Evolutionary conservation across 2,888 invertebrate species (phyloP), one percentile per base, ranked within the genome.

Genomic region (Drosophila neotestacea): DNA sequence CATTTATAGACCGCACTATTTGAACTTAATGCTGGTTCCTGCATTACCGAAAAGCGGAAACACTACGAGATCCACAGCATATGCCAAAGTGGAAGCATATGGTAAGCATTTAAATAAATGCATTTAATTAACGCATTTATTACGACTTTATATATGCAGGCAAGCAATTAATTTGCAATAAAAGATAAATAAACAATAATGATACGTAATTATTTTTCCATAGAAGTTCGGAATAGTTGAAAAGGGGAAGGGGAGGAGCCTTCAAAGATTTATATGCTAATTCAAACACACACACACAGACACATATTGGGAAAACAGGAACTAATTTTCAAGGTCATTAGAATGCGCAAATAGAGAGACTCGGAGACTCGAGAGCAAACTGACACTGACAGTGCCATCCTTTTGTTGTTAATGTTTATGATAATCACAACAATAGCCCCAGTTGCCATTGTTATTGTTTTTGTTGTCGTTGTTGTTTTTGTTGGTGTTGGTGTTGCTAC

Each of bases 241-340:
- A n/a, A 11, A 6, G 32, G 39, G 11, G 44, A 13, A 22, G 36
- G 46, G 62, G 42, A 54, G 65, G 63, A 56, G 63, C 55, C n/a
- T 54, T 47, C 48, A 73, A 74, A 75, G 68, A 88, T 84, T 83
- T 84, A 77, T 77, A 59, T 67, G 66, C 65, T 46, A 61, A 55
- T 27, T 39, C 22, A 65, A 50, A 59, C 36, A 50, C 42, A 62
- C 42, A 62, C 34, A 22, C 22, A 47, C 16, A 48, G 11, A 10
- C 41, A 27, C 16, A n/a, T 10, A 42, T 39, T 11, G 6, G 44
- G 51, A 52, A 51, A 71, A 74, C 79, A 91, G 91, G 90, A 91
- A 91, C 89, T 90, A 85, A 91, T 91, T 91, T 91, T 91, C 91
- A 91, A 91, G 91, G 91, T 91, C 91, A 91, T 91, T 91, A 90